These are phyloP conservation scores for Apis florea DNA, from an alignment of 1,140 invertebrate genomes.

Conservation along the genomic window DNA sequence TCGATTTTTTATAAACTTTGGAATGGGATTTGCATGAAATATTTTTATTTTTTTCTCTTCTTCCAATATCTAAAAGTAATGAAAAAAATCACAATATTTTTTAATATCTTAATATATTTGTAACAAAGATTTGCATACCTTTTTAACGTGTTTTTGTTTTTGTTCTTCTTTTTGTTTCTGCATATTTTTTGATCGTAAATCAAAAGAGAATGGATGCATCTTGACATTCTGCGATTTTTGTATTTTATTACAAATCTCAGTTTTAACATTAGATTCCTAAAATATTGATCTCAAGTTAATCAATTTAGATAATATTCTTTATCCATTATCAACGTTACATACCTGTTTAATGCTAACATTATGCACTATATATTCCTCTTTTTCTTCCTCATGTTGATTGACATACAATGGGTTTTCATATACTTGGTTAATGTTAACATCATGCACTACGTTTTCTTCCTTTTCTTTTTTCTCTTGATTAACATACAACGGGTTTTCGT, in stretches of 20 bases:
- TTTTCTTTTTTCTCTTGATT: too few relatives aligned
- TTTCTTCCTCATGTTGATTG: too few relatives aligned
- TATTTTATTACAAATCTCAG: neutral
- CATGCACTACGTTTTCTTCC: neutral
- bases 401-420: too few relatives aligned
- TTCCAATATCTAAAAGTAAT: slow-evolving; percentile 1
- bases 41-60: slow-evolving; percentile 24
- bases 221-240: neutral
- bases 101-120: neutral
- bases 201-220: slow-evolving; percentile 49
- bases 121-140: slow-evolving; percentile 7
- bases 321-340: neutral
- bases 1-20: slow-evolving; percentile 30
- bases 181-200: slow-evolving; percentile 32
- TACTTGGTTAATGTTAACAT: too few relatives aligned
- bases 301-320: too few relatives aligned
- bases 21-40: slow-evolving; percentile 53
- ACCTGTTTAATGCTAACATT: neutral
- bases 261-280: neutral
- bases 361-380: neutral
- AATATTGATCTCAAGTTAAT: neutral
- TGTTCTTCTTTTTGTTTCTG: slow-evolving; percentile 17
- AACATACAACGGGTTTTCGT: too few relatives aligned
- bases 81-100: neutral
- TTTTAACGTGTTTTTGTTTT: slow-evolving; percentile 16